These are phyloP conservation scores for Watsonalla binaria DNA, from an alignment of 2,888 invertebrate species.

Conservation along the genomic window DNA sequence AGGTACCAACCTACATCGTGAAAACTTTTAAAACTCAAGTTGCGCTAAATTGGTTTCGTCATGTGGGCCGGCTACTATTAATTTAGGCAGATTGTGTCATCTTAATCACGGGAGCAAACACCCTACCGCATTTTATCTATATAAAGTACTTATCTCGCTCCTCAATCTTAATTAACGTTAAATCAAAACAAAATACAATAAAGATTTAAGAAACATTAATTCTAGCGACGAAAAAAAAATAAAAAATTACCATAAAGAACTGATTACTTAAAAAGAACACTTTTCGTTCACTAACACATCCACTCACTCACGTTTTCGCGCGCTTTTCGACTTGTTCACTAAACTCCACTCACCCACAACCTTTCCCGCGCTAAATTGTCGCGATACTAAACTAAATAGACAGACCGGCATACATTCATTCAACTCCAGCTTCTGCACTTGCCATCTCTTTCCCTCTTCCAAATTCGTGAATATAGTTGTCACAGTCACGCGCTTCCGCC, in stretches of 20 bases:
- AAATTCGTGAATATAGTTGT: constrained; percentile 21
- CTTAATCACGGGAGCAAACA: too few relatives aligned
- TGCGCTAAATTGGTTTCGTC: too few relatives aligned
- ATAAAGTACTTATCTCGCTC: too few relatives aligned
- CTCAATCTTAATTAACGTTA: too few relatives aligned
- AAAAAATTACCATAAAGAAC: constrained; percentile 1
- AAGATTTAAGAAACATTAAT: neutral
- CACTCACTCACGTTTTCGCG: constrained; percentile 45
- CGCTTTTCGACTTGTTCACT: constrained; percentile 38
- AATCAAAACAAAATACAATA: too few relatives aligned
- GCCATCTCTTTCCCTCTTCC: constrained; percentile 36
- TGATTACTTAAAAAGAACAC: neutral
- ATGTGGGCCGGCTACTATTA: too few relatives aligned
- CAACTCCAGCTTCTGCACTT: constrained; percentile 61
- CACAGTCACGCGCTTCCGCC: constrained; percentile 64
- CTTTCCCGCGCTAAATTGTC: constrained; percentile 74
- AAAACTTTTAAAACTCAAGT: too few relatives aligned
- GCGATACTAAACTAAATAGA: constrained; percentile 69
- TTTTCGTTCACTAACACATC: constrained; percentile 15
- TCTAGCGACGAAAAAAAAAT: neutral
- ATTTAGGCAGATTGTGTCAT: too few relatives aligned
- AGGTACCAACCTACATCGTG: too few relatives aligned
- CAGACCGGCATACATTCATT: constrained; percentile 77
- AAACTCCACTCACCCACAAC: constrained; percentile 37
- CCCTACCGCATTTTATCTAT: too few relatives aligned